Evolutionary conservation across 2,888 invertebrate species (phyloP), one percentile per base, ranked within the genome.

Genomic region (Galerucella calmariensis): DNA sequence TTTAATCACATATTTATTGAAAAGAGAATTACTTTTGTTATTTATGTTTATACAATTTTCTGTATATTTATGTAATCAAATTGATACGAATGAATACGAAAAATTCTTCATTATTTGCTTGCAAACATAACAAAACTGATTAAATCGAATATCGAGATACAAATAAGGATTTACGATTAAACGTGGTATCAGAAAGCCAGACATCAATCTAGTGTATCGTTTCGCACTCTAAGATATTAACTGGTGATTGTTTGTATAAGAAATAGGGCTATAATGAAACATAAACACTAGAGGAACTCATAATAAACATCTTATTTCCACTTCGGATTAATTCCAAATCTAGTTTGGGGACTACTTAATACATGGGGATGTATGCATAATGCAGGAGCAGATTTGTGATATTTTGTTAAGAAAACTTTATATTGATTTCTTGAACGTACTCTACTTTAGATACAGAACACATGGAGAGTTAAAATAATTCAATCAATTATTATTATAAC

Each of bases 241-340:
- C 77, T 65, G 77, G 77, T 79, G 79, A 79, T 80, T 83, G 83
- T 83, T 83, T 83, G 81, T 79, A 76, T 77, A 82, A 80, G 78
- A 80, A 78, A 82, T 79, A 82, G 82, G 81, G 80, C 77, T 79
- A 77, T 82, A 83, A 83, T 83, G 82, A 80, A 83, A 83, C 79
- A 81, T 78, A 83, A 83, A 83, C 82, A 83, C 78, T 77, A 75
- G 80, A 82, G 81, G 80, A 80, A 81, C 76, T 82, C 80, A 82
- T 81, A 80, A 81, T 81, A 81, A 81, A 80, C 75, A 74, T 74
- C 74, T 75, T 79, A 81, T 79, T 78, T 77, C 74, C 58, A 72
- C 72, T 48, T 66, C 72, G 69, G 58, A 68, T 63, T 65, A 75
- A 53, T 51, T 62, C 14, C 27, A 51, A 51, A 48, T 62, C 14